Evolutionary conservation across 2,113 vertebrate species (phyloP).

Genomic region (Arvicanthis niloticus): DNA sequence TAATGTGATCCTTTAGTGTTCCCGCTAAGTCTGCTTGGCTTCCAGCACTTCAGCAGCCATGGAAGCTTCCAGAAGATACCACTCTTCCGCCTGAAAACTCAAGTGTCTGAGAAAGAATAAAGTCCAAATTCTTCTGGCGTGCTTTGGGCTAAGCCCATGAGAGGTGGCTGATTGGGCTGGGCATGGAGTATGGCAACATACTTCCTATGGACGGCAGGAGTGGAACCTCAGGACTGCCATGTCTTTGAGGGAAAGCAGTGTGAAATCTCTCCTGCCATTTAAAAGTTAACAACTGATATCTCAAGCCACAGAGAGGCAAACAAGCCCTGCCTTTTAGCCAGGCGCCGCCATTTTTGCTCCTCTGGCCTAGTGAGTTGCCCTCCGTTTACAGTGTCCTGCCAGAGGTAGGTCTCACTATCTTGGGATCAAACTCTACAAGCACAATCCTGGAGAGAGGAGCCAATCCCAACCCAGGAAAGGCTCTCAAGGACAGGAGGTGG

Average conservation of each 20-base stretch:
- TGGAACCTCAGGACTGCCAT: not conserved
- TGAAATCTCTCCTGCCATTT: not conserved
- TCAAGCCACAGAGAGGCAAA: not conserved
- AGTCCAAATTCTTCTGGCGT: not conserved
- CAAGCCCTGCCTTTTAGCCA: not conserved
- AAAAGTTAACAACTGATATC: not conserved
- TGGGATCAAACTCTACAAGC: too few relatives aligned
- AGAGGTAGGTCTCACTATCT: not conserved
- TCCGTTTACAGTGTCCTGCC: not conserved
- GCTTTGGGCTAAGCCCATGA: not conserved
- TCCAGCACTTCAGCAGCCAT: not conserved
- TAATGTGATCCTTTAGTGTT: not conserved
- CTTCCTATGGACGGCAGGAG: too few relatives aligned
- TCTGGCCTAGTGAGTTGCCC: not conserved
- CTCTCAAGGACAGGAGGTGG: too few relatives aligned
- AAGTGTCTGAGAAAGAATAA: not conserved
- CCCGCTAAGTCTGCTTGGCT: not conserved
- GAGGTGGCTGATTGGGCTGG: not conserved
- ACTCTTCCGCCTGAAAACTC: not conserved
- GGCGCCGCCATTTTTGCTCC: not conserved
- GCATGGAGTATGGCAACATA: not conserved
- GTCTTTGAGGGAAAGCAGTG: not conserved
- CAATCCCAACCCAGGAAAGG: not conserved
- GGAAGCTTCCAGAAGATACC: not conserved
- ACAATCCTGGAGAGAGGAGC: not conserved